Evolutionary conservation across 2,888 invertebrate genomes (phyloP), one percentile per base, ranked within the genome.

Genomic region (Apamea monoglypha): DNA sequence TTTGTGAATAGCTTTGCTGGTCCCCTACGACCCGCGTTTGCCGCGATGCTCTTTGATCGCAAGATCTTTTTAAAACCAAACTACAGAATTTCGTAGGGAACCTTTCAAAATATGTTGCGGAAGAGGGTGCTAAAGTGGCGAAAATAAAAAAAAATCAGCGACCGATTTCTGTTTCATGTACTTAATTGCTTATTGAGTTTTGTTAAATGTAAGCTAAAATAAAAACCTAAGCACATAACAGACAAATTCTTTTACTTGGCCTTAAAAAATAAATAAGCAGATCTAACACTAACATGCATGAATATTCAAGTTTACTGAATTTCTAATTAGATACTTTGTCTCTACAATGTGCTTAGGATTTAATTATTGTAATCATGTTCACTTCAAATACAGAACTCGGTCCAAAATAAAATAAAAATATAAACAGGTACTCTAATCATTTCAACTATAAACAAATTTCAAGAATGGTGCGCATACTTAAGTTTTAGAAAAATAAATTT

Each of bases 91-190:
- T 77, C 64, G 70, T 82, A 82, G 72, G 59, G 77, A 67, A 74
- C 86, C 71, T 40, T 63, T 53, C 64, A 66, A 72, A 61, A 36
- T 74, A 76, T 50, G 66, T 18, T 67, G 44, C 68, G 72, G 53
- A 56, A 72, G 71, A 74, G 78, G 85, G 80, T 83, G 80, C 61
- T 68, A 69, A 56, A 68, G 77, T 66, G 81, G 67, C 32, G 44
- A 64, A 56, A 71, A 44, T n/a, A 74, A 53, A 16, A 74, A 56
- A 78, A 66, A 82, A 84, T 74, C 73, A 84, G 47, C 71, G 83
- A 85, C 88, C 88, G 89, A 80, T 79, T 85, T 87, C 87, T 87
- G 87, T 82, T 74, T 81, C 56, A 80, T 78, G 70, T 82, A 70
- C 78, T 78, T 78, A 83, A 78, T 25, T 71, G 78, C 80, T 77